Base-by-base conservation (phyloP, 2,113 vertebrate species). In the Pantherophis guttatus region DNA sequence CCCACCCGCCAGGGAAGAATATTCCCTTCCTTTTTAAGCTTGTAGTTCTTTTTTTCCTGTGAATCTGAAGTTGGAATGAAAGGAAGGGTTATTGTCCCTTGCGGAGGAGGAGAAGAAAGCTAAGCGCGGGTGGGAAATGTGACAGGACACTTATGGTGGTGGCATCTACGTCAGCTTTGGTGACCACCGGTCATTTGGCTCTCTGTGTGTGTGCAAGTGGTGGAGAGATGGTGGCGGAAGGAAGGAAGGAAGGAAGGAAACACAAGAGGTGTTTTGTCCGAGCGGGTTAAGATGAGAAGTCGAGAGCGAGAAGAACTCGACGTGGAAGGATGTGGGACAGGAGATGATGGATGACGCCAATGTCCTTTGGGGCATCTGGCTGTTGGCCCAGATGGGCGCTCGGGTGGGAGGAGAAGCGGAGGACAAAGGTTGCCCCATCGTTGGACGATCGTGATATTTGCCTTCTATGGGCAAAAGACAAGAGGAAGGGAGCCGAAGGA, bases 211-310 rank as follows among this genome's bases (percentile, higher is more conserved):
- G 57, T 58, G 57, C 21, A 17, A 3, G 54, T 57, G 57, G 57
- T 17, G 13, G 13, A 15, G 21, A 11, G 62, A 29, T 11, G 62
- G 10, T n/a, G 96, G 96, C 96, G 96, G 96, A 97, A 98, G 97
- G 98, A 97, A 53, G 44, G 44, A 48, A 98, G 98, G 98, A 98
- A 53, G 44, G 44, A 48, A 48, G 44, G 44, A 48, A 48, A 23
- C 57, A 99, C 98, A 99, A 99, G 98, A 98, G 98, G 97, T 96
- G 98, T 98, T 99, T 99, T 99, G 99, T 99, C 98, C 95, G 97
- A 95, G 95, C 98, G 97, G 98, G 97, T 95, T 96, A 97, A 97
- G 97, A 97, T 96, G 97, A 97, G 97, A 97, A 97, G 97, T 97
- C 97, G 96, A 97, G 96, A 75, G 93, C 95, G 94, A 95, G 87